phyloP scores from a whole-genome alignment of 1,140 invertebrate genomes.

The Nixonia krombeini region DNA sequence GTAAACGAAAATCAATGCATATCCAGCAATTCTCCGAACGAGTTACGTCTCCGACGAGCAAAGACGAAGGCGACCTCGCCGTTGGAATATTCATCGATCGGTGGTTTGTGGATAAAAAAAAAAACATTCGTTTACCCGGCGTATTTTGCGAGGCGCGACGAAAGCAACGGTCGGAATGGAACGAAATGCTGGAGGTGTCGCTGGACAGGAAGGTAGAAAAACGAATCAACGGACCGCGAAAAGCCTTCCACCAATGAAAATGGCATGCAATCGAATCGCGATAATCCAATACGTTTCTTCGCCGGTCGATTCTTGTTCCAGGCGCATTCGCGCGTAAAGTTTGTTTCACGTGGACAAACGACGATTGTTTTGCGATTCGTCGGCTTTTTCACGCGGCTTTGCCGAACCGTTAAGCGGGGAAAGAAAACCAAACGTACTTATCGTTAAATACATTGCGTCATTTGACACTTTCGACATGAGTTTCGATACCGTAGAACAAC shows the following conservation, averaged over 20 bases:
- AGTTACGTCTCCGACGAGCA: conserved; percentile 36
- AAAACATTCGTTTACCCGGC: too few species aligned
- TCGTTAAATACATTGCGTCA: too few species aligned
- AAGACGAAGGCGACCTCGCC: conserved; percentile 37
- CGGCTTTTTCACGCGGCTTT: conserved; percentile 35
- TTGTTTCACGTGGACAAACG: conserved; percentile 32
- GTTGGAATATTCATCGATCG: conserved; percentile 31
- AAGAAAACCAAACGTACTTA: conserved; percentile 13
- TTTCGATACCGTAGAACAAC: too few species aligned
- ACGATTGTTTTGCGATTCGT: conserved; percentile 38
- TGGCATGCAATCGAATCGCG: conserved; percentile 40
- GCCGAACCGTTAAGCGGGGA: conserved; percentile 24
- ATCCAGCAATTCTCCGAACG: conserved; percentile 43
- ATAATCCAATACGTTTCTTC: conserved; percentile 32
- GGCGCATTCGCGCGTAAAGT: conserved; percentile 37
- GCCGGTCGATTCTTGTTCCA: conserved; percentile 34
- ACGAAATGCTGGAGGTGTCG: too few species aligned
- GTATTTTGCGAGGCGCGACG: too few species aligned
- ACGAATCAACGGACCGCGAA: conserved; percentile 38
- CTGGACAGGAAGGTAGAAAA: conserved; percentile 38
- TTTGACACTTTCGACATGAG: too few species aligned
- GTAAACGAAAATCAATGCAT: conserved; percentile 68
- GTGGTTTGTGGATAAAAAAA: too few species aligned
- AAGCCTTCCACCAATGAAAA: conserved; percentile 39
- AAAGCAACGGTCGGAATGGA: too few species aligned